Conservation (phyloP, 2,113 vertebrate species). For the Eolophus roseicapilla region DNA sequence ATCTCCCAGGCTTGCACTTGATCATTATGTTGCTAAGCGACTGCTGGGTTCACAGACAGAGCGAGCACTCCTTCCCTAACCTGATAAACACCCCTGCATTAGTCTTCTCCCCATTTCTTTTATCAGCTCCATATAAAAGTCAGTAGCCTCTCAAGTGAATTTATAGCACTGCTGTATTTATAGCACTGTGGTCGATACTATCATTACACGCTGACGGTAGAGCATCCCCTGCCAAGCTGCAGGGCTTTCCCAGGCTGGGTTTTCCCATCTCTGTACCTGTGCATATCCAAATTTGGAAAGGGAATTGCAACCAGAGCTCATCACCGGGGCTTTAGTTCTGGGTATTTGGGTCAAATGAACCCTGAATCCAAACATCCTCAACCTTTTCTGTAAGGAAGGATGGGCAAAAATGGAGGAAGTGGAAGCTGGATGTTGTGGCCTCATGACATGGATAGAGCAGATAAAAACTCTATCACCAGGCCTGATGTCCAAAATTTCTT, state of each 20-base stretch:
- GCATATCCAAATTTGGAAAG: accelerated
- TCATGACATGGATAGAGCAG: not conserved
- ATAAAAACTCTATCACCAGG: not conserved
- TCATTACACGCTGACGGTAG: accelerated
- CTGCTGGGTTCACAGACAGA: conserved; percentile 70
- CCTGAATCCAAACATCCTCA: not conserved
- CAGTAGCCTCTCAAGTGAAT: not conserved
- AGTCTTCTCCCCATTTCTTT: not conserved
- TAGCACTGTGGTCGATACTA: accelerated
- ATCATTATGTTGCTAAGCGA: conserved; percentile 75
- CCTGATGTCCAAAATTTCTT: not conserved
- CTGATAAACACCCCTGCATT: conserved; percentile 7
- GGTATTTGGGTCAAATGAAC: not conserved
- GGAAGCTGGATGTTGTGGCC: not conserved
- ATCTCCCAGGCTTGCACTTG: conserved; percentile 67
- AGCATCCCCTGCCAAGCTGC: not conserved
- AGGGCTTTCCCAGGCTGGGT: not conserved
- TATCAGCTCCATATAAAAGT: not conserved
- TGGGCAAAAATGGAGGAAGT: not conserved
- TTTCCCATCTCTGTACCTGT: not conserved
- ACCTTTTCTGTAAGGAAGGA: not conserved
- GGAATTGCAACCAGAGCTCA: not conserved
- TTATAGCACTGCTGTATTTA: not conserved
- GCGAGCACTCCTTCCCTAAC: conserved; percentile 66
- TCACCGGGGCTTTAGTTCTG: not conserved